These are phyloP conservation scores for Heterotilapia buettikoferi DNA, from an alignment of 2,113 vertebrate species.

Conservation along the genomic window DNA sequence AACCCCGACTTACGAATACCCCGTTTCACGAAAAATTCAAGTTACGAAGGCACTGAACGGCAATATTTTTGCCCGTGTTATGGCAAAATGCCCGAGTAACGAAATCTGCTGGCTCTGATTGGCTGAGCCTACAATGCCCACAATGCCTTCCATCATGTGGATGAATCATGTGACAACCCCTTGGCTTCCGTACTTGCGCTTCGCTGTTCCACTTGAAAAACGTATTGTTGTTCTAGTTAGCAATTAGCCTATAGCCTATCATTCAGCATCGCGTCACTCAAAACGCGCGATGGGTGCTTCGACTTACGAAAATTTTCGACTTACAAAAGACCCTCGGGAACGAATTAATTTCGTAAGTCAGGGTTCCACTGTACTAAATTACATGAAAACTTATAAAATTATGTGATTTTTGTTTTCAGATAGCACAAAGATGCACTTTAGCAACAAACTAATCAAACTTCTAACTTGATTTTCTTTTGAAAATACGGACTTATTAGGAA, in stretches of 20 bases:
- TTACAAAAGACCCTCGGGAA: neutral
- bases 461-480: neutral
- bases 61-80: neutral
- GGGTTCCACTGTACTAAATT: neutral
- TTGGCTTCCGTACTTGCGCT: neutral
- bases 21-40: neutral
- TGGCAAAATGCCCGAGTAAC: neutral
- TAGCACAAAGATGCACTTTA: neutral
- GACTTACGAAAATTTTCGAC: neutral
- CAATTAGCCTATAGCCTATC: neutral
- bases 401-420: neutral
- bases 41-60: neutral
- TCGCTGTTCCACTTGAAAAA: neutral
- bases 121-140: neutral
- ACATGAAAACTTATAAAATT: neutral
- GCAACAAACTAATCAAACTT: neutral
- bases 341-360: accelerated
- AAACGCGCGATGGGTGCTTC: neutral
- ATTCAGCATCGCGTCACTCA: accelerated
- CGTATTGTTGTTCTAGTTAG: neutral
- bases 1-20: accelerated
- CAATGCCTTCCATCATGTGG: neutral
- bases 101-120: neutral
- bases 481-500: neutral
- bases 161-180: neutral